These are phyloP conservation scores for Prenolepis imparis DNA, from an alignment of 2,888 invertebrate genomes.

Conservation along the genomic window DNA sequence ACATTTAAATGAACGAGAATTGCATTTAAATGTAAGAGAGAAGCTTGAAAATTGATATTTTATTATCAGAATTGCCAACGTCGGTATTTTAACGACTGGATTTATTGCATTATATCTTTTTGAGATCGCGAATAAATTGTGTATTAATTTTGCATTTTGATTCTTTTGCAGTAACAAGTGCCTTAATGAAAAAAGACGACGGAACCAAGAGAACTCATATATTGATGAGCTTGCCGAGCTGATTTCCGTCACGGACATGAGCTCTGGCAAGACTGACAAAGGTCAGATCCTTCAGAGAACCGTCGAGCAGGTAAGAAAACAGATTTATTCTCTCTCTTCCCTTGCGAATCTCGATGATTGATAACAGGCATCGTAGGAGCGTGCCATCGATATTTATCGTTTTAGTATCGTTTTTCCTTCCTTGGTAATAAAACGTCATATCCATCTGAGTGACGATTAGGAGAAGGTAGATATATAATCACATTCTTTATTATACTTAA, in stretches of 20 bases:
- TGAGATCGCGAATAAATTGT: neutral
- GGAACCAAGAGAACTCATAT: conserved; percentile 98
- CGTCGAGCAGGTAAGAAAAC: conserved; percentile 89
- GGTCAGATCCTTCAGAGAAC: conserved; percentile 97
- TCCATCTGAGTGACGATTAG: conserved; percentile 7
- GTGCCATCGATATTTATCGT: conserved; percentile 30
- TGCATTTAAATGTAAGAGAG: too few relatives aligned
- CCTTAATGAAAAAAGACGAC: conserved; percentile 97
- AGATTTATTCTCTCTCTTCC: conserved; percentile 56
- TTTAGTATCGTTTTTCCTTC: conserved; percentile 22
- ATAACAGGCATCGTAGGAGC: conserved; percentile 56
- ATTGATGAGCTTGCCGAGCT: conserved; percentile 99
- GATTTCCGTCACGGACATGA: conserved; percentile 95
- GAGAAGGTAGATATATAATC: neutral
- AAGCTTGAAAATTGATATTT: too few relatives aligned
- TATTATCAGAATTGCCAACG: too few relatives aligned
- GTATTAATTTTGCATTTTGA: conserved; percentile 55
- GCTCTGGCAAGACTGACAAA: conserved; percentile 96
- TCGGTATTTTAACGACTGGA: neutral
- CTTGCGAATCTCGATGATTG: conserved; percentile 65
- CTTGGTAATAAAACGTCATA: neutral
- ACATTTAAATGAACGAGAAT: too few relatives aligned
- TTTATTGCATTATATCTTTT: neutral
- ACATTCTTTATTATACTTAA: conserved; percentile 6
- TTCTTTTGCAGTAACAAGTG: conserved; percentile 93